These are phyloP conservation scores for Daboia siamensis DNA, from an alignment of 2,113 vertebrate genomes.

Conservation along the genomic window DNA sequence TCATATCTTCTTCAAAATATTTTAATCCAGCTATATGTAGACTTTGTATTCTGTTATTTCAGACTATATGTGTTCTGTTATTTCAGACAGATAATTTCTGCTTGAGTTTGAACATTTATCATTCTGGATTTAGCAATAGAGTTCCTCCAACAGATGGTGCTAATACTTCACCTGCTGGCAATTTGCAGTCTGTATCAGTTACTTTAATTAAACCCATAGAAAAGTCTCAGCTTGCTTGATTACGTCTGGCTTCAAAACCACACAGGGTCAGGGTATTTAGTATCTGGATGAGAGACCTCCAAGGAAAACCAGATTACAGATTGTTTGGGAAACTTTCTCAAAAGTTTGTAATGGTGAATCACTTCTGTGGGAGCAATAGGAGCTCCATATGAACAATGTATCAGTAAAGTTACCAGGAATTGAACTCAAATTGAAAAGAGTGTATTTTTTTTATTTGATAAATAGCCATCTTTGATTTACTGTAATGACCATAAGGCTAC, in stretches of 20 bases:
- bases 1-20: not conserved
- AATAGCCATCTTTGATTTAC: not conserved
- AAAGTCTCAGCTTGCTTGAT: not conserved
- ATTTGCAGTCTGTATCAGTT: not conserved
- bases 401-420: not conserved
- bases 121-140: not conserved
- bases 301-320: not conserved
- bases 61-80: not conserved
- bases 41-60: not conserved
- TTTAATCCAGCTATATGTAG: not conserved
- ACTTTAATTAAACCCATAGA: not conserved
- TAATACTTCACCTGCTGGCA: not conserved
- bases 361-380: not conserved
- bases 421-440: not conserved
- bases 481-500: not conserved
- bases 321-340: not conserved
- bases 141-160: slow-evolving; percentile 8
- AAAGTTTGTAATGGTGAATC: not conserved
- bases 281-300: not conserved
- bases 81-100: not conserved
- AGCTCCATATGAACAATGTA: not conserved
- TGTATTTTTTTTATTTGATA: not conserved
- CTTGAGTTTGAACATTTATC: not conserved
- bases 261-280: not conserved
- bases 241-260: not conserved